These are phyloP conservation scores for Spicauda simplicius DNA, from an alignment of 2,888 invertebrate genomes.

Conservation along the genomic window DNA sequence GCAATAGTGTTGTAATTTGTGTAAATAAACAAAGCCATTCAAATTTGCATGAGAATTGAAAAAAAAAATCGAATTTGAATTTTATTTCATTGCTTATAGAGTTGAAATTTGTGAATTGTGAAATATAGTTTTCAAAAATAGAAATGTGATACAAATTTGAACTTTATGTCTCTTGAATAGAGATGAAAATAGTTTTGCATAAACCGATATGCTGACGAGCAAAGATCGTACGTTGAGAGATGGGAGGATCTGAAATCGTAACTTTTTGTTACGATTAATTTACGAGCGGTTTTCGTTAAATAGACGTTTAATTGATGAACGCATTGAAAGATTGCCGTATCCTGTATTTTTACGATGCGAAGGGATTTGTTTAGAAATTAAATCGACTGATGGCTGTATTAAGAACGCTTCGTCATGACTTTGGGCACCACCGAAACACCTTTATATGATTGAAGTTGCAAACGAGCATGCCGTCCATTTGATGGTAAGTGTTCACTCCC, in stretches of 20 bases:
- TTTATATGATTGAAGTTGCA: too few relatives aligned
- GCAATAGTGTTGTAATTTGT: slow-evolving; percentile 5
- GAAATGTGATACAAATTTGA: background rate
- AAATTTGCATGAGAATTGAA: background rate
- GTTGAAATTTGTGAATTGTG: background rate
- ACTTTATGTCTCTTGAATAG: slow-evolving; percentile 1
- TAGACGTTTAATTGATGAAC: background rate
- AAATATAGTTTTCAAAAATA: background rate
- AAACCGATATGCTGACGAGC: slow-evolving; percentile 5
- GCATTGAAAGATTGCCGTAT: background rate
- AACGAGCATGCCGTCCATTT: too few relatives aligned
- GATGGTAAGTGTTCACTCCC: too few relatives aligned
- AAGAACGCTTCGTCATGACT: too few relatives aligned
- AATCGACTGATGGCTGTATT: too few relatives aligned
- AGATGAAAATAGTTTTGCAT: background rate
- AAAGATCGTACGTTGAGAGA: slow-evolving; percentile 12
- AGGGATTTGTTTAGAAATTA: too few relatives aligned
- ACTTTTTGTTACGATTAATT: slow-evolving; percentile 19
- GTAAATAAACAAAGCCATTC: background rate
- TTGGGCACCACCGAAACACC: too few relatives aligned
- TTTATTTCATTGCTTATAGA: background rate
- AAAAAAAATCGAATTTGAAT: background rate
- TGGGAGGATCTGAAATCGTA: slow-evolving; percentile 2
- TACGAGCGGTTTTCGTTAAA: slow-evolving; percentile 23
- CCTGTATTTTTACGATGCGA: background rate